Conservation (phyloP, 2,113 vertebrate genomes). For the Pterocles burchelli region DNA sequence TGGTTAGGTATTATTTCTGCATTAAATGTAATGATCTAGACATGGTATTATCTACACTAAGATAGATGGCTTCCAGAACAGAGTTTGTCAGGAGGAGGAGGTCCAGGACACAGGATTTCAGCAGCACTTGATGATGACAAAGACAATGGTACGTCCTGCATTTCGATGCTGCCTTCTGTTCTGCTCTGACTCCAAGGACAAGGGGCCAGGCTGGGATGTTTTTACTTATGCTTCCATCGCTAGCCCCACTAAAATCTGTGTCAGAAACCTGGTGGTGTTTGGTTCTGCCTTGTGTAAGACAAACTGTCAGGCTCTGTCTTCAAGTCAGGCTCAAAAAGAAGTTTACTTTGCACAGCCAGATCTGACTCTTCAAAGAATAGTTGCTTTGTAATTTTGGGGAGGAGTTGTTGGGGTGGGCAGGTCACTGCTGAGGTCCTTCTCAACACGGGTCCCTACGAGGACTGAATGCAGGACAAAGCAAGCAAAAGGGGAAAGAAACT, state of each 20-base stretch:
- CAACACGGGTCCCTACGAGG: neutral
- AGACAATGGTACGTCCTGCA: neutral
- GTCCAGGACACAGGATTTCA: slow-evolving; percentile 20
- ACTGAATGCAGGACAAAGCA: neutral
- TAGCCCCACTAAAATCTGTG: neutral
- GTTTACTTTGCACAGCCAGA: neutral
- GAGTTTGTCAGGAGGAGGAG: slow-evolving; percentile 15
- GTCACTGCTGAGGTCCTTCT: neutral
- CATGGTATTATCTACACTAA: neutral
- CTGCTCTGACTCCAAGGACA: neutral
- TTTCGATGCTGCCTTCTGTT: neutral
- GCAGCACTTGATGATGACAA: slow-evolving; percentile 32
- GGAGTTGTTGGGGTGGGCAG: neutral
- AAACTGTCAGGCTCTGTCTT: neutral
- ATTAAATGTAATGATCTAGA: slow-evolving; percentile 39
- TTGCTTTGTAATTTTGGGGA: neutral
- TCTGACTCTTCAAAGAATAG: neutral
- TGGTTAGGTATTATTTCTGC: slow-evolving; percentile 42
- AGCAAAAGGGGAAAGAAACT: neutral
- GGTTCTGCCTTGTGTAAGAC: neutral
- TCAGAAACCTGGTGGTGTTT: neutral
- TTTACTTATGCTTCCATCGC: neutral
- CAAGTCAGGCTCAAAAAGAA: neutral
- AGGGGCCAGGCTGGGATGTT: neutral
- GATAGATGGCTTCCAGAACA: slow-evolving; percentile 37